A percentile compares a stretch with the other conserved stretches of the same genome.
Evolutionary conservation across 1,140 invertebrate genomes (phyloP).

Genomic region (Dreissena polymorpha): DNA sequence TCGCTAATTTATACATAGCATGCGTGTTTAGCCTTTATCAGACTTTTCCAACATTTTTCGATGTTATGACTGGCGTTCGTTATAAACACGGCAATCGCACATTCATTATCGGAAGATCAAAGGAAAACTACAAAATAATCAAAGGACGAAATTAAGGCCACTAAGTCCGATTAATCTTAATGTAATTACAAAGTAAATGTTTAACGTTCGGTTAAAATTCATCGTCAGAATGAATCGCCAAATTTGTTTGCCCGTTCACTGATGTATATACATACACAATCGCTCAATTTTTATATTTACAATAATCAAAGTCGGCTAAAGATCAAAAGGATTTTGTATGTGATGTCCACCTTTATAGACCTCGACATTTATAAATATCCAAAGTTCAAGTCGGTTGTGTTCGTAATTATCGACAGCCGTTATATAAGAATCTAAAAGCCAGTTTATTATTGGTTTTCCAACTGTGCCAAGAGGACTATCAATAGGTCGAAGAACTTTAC

Average conservation of each 20-base stretch:
- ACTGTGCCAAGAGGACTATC: no score
- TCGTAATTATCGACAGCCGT: no score
- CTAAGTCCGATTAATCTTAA: constrained; percentile 39
- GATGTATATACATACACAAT: constrained; percentile 5
- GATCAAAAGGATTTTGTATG: neutral
- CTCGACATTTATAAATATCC: neutral
- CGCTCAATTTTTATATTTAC: constrained; percentile 8
- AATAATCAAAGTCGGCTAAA: constrained; percentile 1
- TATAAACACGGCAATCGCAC: constrained; percentile 34
- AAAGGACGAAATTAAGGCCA: constrained; percentile 45
- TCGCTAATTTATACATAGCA: constrained; percentile 30
- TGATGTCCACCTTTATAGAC: neutral
- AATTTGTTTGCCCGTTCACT: constrained; percentile 8
- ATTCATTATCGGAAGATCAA: constrained; percentile 53
- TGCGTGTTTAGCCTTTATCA: constrained; percentile 16
- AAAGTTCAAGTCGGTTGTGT: constrained; percentile 1
- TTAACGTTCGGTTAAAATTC: constrained; percentile 15
- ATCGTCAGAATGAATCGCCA: constrained; percentile 14
- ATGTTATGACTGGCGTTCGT: constrained; percentile 27
- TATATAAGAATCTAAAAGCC: no score
- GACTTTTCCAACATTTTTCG: constrained; percentile 15
- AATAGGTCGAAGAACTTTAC: no score
- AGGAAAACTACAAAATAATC: constrained; percentile 45
- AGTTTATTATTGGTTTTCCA: no score
- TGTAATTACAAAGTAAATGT: constrained; percentile 16